Evolutionary conservation across 2,888 invertebrate genomes (phyloP).

Genomic region (Lithophane leautieri): DNA sequence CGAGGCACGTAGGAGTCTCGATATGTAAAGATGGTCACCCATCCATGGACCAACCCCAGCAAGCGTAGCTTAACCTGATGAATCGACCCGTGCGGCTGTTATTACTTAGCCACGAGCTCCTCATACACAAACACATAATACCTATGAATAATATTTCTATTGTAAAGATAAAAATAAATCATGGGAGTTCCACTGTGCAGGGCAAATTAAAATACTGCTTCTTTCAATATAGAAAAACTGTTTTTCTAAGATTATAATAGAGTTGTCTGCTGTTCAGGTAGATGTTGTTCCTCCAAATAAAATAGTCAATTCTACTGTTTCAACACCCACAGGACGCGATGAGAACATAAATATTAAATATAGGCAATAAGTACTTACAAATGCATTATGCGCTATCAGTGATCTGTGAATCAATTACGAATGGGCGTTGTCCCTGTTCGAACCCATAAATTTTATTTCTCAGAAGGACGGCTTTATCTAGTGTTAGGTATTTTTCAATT

Average conservation of each 20-base stretch:
- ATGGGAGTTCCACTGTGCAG: neutral
- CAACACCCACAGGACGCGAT: slow-evolving; percentile 44
- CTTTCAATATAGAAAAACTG: neutral
- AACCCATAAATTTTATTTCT: slow-evolving; percentile 41
- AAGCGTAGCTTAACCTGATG: too few relatives aligned
- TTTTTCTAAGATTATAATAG: neutral
- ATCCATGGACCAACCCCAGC: too few relatives aligned
- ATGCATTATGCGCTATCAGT: slow-evolving; percentile 62
- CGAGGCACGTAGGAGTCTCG: too few relatives aligned
- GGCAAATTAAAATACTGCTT: neutral
- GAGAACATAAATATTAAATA: slow-evolving; percentile 46
- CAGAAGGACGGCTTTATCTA: slow-evolving; percentile 7
- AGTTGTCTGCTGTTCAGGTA: neutral
- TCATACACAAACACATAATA: neutral
- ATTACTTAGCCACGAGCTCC: too few relatives aligned
- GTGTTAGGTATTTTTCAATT: slow-evolving; percentile 37
- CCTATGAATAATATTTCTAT: neutral
- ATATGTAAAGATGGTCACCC: too few relatives aligned
- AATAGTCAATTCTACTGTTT: slow-evolving; percentile 13
- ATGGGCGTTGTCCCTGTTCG: slow-evolving; percentile 57
- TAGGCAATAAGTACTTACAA: slow-evolving; percentile 31
- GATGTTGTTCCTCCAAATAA: neutral
- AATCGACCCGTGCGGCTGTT: too few relatives aligned
- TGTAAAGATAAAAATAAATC: neutral
- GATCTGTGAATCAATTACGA: slow-evolving; percentile 66